Evolutionary conservation across 2,113 vertebrate genomes (phyloP).

Genomic region (Macheiramphus alcinus): DNA sequence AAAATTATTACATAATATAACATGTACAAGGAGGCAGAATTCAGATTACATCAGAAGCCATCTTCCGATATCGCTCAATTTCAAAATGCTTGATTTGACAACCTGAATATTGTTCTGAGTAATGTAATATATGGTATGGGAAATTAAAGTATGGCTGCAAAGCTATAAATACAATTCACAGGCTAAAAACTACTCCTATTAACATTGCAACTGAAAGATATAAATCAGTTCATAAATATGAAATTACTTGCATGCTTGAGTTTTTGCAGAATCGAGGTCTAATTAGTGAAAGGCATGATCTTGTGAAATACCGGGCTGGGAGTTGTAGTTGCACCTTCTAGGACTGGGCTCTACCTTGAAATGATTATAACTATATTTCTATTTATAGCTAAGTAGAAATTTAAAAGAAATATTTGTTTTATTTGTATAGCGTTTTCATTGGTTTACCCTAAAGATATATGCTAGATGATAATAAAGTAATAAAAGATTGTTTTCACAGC

Average conservation of each 20-base stretch:
- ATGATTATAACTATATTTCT: slow-evolving; percentile 48
- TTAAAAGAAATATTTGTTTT: slow-evolving; percentile 66
- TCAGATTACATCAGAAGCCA: background rate
- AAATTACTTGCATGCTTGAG: slow-evolving; percentile 49
- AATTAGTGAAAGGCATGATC: slow-evolving; percentile 40
- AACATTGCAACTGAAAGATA: slow-evolving; percentile 52
- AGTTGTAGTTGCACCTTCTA: slow-evolving; percentile 7
- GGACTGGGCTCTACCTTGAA: slow-evolving; percentile 44
- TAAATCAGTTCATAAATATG: slow-evolving; percentile 61
- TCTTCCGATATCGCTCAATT: slow-evolving; percentile 4
- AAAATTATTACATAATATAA: background rate
- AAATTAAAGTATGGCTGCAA: slow-evolving; percentile 37
- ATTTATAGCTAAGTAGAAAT: slow-evolving; percentile 69
- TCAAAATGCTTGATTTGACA: slow-evolving; percentile 32
- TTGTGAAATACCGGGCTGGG: slow-evolving; percentile 20
- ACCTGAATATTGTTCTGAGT: slow-evolving; percentile 21
- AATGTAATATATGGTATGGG: slow-evolving; percentile 28
- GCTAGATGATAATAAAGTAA: slow-evolving; percentile 97
- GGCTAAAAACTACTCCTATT: slow-evolving; percentile 45
- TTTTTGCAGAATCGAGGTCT: slow-evolving; percentile 39
- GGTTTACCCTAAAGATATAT: slow-evolving; percentile 89
- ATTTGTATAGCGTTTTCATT: slow-evolving; percentile 76
- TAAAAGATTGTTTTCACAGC: slow-evolving; percentile 99
- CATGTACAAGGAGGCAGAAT: background rate
- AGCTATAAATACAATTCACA: slow-evolving; percentile 44